These are phyloP conservation scores for Oreonectes daqikongensis DNA, from an alignment of 2,797 vertebrate genomes.

Conservation along the genomic window DNA sequence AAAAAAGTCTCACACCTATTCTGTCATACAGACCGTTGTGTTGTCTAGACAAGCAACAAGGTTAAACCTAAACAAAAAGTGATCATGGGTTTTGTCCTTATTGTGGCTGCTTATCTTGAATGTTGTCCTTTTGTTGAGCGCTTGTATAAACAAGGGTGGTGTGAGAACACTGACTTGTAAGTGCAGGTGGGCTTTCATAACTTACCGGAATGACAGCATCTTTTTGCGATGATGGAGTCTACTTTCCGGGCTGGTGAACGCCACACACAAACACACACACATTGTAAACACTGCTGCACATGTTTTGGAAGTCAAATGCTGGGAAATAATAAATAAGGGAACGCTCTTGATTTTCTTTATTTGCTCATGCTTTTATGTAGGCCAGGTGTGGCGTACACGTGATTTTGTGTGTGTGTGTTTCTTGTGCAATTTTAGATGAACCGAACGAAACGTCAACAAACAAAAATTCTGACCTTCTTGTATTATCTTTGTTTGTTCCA, in stretches of 20 bases:
- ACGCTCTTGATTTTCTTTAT: slow-evolving; percentile 42
- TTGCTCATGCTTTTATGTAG: slow-evolving; percentile 66
- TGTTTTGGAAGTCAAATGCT: slow-evolving; percentile 11
- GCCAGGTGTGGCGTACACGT: slow-evolving; percentile 70
- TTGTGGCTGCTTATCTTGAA: slow-evolving; percentile 74
- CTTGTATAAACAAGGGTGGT: slow-evolving; percentile 77
- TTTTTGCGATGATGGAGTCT: slow-evolving; percentile 37
- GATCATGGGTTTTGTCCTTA: slow-evolving; percentile 65
- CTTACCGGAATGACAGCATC: slow-evolving; percentile 63
- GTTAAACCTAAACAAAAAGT: slow-evolving; percentile 74
- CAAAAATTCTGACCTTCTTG: slow-evolving; percentile 76
- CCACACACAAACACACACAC: slow-evolving; percentile 42
- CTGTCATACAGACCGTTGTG: slow-evolving; percentile 62
- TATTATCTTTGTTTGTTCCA: slow-evolving; percentile 80
- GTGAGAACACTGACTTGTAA: slow-evolving; percentile 72
- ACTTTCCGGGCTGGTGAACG: slow-evolving; percentile 25
- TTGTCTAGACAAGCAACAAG: slow-evolving; percentile 76
- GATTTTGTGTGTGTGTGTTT: slow-evolving; percentile 63
- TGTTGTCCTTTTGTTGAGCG: slow-evolving; percentile 79
- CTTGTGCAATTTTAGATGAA: slow-evolving; percentile 73
- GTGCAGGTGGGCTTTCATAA: slow-evolving; percentile 77
- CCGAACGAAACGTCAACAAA: slow-evolving; percentile 77
- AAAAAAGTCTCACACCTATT: slow-evolving; percentile 65
- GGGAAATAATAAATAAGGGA: slow-evolving; percentile 42
- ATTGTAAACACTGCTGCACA: slow-evolving; percentile 15